These are phyloP conservation scores for Chirona hameri DNA, from an alignment of 2,888 invertebrate genomes.

Conservation along the genomic window DNA sequence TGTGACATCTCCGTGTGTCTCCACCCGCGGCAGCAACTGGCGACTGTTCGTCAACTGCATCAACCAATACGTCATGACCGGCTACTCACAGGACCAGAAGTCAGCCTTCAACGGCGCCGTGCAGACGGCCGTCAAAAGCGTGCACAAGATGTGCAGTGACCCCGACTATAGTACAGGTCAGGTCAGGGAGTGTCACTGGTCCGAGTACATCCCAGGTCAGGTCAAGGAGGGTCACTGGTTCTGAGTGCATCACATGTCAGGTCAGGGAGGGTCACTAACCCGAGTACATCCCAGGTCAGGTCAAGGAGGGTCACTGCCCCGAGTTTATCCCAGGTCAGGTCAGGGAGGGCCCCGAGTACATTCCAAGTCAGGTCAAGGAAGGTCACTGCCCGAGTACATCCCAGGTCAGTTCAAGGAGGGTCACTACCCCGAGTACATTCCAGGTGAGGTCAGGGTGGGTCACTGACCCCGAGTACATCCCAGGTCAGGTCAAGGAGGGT, in stretches of 20 bases:
- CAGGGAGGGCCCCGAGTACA: not conserved
- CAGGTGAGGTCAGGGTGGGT: too few relatives aligned
- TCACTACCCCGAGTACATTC: not conserved
- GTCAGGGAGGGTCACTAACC: too few relatives aligned
- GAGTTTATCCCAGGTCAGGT: not conserved
- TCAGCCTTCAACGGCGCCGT: not conserved
- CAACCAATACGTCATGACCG: not conserved
- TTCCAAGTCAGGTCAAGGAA: too few relatives aligned
- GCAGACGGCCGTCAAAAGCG: not conserved
- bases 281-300: too few relatives aligned
- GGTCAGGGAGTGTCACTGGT: too few relatives aligned
- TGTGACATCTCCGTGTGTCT: not conserved
- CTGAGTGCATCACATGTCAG: not conserved
- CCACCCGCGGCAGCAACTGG: not conserved
- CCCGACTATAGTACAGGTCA: not conserved
- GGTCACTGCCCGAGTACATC: not conserved
- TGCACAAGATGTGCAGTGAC: slow-evolving; percentile 1
- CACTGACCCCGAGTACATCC: too few relatives aligned
- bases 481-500: not conserved
- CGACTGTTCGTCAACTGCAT: slow-evolving; percentile 13
- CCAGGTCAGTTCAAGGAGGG: too few relatives aligned
- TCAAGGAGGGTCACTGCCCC: too few relatives aligned
- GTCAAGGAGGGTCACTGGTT: too few relatives aligned
- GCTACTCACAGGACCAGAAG: not conserved
- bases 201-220: not conserved